Evolutionary conservation across 1,140 invertebrate genomes (phyloP), one percentile per base, ranked within the genome.

Genomic region (Cydia splendana): DNA sequence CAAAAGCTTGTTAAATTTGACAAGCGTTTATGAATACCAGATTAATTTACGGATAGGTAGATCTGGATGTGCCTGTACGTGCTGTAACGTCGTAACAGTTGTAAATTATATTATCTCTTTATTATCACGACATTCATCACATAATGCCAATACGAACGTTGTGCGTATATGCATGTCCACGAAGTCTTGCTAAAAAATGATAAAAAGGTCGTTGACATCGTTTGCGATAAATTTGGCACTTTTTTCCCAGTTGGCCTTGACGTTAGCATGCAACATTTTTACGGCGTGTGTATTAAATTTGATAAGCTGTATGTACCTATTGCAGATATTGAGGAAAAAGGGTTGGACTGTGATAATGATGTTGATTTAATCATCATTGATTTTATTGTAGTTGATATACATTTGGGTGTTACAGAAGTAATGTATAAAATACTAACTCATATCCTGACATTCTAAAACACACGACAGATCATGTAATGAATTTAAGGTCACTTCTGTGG

Each of bases 191-290:
- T 78, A 84, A 87, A 84, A 87, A 82, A 76, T 85, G 88, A 91
- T 91, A 91, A 90, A 80, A 76, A 77, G 89, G 82, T 89, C 85
- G 79, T 87, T 89, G 88, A 91, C 87, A 80, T 71, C 75, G 78
- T 65, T 67, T 76, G 38, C 24, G 86, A 88, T 85, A 84, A 85
- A 79, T 84, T 86, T 85, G 79, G 78, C 81, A 79, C 77, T 79
- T 73, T 77, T 65, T 78, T 77, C 65, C 65, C 67, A 34, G 20
- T 71, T 71, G 67, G 67, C 67, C 67, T 71, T 71, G 67, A 38
- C 15, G 67, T 18, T 42, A 15, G 67, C 67, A 45, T 71, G 67
- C 34, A 71, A 45, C n/a, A 42, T 20, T 71, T 69, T 18, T 18
- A 71, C 67, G 28, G 34, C 18, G 67, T 71, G 67, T 71, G 34